Evolutionary conservation across 2,113 vertebrate species (phyloP), one percentile per base, ranked within the genome.

Genomic region (Thamnaconus septentrionalis): DNA sequence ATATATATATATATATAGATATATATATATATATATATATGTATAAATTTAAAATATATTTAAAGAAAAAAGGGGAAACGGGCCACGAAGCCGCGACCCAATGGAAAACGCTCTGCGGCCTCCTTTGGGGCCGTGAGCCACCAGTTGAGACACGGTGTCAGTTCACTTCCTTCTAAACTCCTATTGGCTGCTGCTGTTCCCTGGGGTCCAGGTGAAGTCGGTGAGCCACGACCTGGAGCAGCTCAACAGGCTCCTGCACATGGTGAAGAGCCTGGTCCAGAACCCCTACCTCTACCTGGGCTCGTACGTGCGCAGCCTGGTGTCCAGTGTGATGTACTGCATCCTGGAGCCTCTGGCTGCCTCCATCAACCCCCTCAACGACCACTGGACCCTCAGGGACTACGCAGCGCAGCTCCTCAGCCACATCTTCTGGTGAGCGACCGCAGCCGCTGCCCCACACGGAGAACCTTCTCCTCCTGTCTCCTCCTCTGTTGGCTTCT

Each of bases 321-420:
- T 96, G 8, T 93, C 92, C 88, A 98, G 96, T 0, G 94, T 98
- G 75, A 94, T 96, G 87, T 98, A 98, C 89, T 98, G 96, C 54
- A 95, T 96, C 69, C 77, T 97, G 64, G 96, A 98, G 87, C 96
- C 96, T 0, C 89, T 98, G 57, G 96, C 95, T 0, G 96, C 96
- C 48, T 98, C 95, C 83, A 97, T 98, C 78, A 98, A 98, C 79
- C 96, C 96, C 0, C 91, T 98, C n/a, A 98, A 98, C 6, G 96
- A 97, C 89, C 96, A 98, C 91, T 98, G 96, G 96, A 96, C 95
- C 6, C 90, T 98, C 12, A 80, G 95, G 0, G 96, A 98, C 75
- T 96, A 94, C 0, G 96, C 95, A 0, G 96, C 96, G 0, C 87
- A 96, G 69, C 90, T 98, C 0, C 93, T 98, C n/a, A 95, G 94